phyloP scores from a whole-genome alignment of 2,888 invertebrate genomes.

The Sialis lutaria region DNA sequence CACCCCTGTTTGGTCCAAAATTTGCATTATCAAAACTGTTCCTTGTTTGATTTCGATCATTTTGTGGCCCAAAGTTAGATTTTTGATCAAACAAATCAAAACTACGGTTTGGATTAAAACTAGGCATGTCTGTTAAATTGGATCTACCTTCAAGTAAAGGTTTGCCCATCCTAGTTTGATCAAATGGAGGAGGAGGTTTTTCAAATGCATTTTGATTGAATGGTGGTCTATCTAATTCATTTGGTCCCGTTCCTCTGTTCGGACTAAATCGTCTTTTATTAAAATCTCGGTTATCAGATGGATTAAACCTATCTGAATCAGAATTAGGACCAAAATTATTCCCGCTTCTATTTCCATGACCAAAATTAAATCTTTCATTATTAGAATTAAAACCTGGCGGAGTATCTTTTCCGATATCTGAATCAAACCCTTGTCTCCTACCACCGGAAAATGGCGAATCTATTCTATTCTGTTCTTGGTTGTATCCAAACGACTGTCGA shows the following conservation, averaged over 20 bases:
- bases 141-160: slow-evolving; percentile 3
- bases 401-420: too few species aligned
- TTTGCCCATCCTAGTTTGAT: background rate
- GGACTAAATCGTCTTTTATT: background rate
- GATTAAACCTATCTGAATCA: background rate
- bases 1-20: slow-evolving; percentile 5
- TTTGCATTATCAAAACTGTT: slow-evolving; percentile 1
- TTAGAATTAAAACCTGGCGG: background rate
- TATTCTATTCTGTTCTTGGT: too few species aligned
- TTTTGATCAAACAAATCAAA: background rate
- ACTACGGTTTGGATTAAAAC: slow-evolving; percentile 1
- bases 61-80: slow-evolving; percentile 3
- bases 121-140: slow-evolving; percentile 2
- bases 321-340: background rate
- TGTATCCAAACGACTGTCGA: too few species aligned
- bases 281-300: background rate
- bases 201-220: slow-evolving; percentile 6
- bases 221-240: background rate
- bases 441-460: too few species aligned
- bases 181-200: background rate
- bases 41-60: background rate
- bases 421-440: too few species aligned
- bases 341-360: background rate
- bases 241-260: background rate
- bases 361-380: background rate